Evolutionary conservation across 2,113 vertebrate species (phyloP).

Genomic region (Scomber colias): DNA sequence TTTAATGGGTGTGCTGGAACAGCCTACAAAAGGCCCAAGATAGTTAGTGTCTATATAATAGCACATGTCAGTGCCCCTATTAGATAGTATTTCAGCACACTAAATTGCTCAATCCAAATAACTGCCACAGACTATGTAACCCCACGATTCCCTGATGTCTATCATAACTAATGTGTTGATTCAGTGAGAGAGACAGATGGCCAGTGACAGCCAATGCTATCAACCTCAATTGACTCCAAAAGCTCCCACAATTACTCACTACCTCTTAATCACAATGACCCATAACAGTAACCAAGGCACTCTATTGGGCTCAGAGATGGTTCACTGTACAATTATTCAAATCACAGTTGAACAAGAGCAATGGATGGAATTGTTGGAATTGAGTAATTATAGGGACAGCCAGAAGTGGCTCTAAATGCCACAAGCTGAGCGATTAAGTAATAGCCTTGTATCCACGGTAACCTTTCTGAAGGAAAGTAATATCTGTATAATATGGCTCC

Average conservation of each 20-base stretch:
- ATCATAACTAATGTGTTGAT: constrained; percentile 41
- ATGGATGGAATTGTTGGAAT: constrained; percentile 71
- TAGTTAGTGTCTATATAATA: not conserved
- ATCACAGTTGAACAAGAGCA: constrained; percentile 72
- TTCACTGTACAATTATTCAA: constrained; percentile 80
- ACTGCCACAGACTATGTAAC: constrained; percentile 3
- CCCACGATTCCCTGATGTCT: constrained; percentile 19
- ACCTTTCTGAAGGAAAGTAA: constrained; percentile 74
- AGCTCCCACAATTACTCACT: constrained; percentile 61
- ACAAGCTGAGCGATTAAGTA: constrained; percentile 79
- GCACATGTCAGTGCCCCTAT: constrained; percentile 3
- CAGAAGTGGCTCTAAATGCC: constrained; percentile 73
- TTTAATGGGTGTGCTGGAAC: constrained; percentile 1
- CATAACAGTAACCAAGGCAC: constrained; percentile 52
- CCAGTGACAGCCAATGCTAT: constrained; percentile 42
- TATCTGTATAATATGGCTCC: constrained; percentile 58
- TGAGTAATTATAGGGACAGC: constrained; percentile 77
- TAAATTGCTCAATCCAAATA: constrained; percentile 21
- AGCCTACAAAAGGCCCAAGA: not conserved
- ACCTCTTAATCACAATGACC: constrained; percentile 72
- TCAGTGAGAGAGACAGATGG: constrained; percentile 46
- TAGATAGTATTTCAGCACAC: not conserved
- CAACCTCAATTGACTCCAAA: constrained; percentile 70
- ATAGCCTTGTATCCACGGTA: constrained; percentile 75
- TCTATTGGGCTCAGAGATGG: constrained; percentile 53